A percentile compares a stretch with the other conserved stretches of the same genome.
Conservation (phyloP, 1,140 invertebrate species). For the Oryctes rhinoceros region DNA sequence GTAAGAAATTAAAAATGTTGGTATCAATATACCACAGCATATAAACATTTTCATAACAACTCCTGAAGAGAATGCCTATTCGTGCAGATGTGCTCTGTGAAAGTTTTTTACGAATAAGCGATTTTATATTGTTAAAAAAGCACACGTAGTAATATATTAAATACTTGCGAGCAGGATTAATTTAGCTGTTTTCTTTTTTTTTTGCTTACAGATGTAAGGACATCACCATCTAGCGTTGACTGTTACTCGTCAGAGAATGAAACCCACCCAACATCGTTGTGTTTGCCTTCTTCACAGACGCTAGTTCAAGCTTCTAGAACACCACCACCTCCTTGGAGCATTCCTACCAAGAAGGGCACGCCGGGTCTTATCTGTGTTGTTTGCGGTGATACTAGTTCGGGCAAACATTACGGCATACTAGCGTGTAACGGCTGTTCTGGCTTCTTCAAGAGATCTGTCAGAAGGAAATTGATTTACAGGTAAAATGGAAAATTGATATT, state of each 20-base stretch:
- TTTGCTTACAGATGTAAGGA: conserved; percentile 56
- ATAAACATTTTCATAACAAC: too few relatives aligned
- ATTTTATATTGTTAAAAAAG: too few relatives aligned
- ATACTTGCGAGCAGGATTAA: too few relatives aligned
- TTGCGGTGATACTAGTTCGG: conserved; percentile 95
- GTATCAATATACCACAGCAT: too few relatives aligned
- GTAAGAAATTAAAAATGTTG: too few relatives aligned
- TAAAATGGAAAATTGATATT: conserved; percentile 59
- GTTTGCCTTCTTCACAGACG: conserved; percentile 57
- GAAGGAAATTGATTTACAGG: conserved; percentile 98
- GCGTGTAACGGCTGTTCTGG: conserved; percentile 99
- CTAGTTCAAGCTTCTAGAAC: conserved; percentile 59
- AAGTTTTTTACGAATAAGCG: too few relatives aligned
- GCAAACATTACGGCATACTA: conserved; percentile 98
- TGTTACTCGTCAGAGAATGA: conserved; percentile 56
- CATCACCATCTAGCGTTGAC: conserved; percentile 57
- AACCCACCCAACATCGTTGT: conserved; percentile 57
- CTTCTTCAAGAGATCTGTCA: conserved; percentile 97
- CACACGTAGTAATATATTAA: too few relatives aligned
- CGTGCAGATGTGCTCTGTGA: too few relatives aligned
- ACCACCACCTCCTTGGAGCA: conserved; percentile 58
- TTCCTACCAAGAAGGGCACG: conserved; percentile 58
- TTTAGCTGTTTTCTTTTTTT: background rate
- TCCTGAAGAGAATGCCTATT: too few relatives aligned
- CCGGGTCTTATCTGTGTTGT: conserved; percentile 89